Evolutionary conservation across 2,797 vertebrate genomes (phyloP), one percentile per base, ranked within the genome.

Genomic region (Parauchenoglanis punctatus): DNA sequence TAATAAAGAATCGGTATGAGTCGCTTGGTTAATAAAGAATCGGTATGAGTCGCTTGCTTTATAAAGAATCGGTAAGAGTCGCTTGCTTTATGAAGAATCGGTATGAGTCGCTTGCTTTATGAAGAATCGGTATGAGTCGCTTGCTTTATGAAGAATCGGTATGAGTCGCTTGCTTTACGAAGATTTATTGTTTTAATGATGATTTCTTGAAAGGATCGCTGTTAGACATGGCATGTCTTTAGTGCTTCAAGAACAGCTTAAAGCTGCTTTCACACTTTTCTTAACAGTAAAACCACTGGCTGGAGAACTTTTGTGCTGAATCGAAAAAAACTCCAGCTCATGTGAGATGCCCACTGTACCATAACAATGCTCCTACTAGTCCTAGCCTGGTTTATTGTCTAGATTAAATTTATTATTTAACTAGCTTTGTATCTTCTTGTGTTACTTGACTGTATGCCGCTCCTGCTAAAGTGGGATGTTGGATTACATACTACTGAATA

Each of bases 231-330:
- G 46, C 28, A 31, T 28, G 5, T 56, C 8, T 78, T 78, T 56
- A 31, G 15, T 35, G 76, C 54, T 56, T 56, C 3, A 78, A 35
- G 28, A 35, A 35, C 25, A 28, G 2, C 12, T 49, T 52, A 31
- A 61, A 8, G 58, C 58, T 44, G 12, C 31, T 81, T 81, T 81
- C 23, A n/a, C 35, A 44, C 23, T 61, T 81, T 40, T 44, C 13
- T 15, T 15, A 13, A n/a, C 78, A n/a, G 58, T n/a, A 81, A 63
- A 44, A 8, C 20, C 5, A 3, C 35, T 63, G 78, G 11, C 20
- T 56, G n/a, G 75, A 77, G 49, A n/a, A 81, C 31, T 40, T 81
- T 59, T 61, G 10, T 81, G 56, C 78, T 81, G 78, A 31, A 61
- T 40, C 25, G 59, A 1, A 40, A 81, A 35, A 20, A 81, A 61